Evolutionary conservation across 2,888 invertebrate species (phyloP).

Genomic region (Taphrorychus bicolor): DNA sequence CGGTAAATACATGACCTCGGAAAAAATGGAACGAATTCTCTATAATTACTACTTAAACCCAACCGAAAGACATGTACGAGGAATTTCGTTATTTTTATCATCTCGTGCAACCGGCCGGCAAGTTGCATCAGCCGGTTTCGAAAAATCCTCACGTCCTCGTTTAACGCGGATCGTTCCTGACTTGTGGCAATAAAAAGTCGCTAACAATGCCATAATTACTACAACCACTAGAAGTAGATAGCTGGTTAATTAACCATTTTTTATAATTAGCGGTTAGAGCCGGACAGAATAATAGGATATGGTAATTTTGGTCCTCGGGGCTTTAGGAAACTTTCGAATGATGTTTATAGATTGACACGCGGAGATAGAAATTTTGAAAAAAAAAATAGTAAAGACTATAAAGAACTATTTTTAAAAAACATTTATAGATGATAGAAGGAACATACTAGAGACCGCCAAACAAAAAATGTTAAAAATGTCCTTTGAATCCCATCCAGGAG

Average conservation of each 20-base stretch:
- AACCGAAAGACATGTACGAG: constrained; percentile 4
- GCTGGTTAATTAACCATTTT: constrained; percentile 10
- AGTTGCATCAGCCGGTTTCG: constrained; percentile 34
- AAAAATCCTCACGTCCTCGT: constrained; percentile 34
- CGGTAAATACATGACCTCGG: constrained; percentile 13
- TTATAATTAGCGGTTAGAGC: not conserved
- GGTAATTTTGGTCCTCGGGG: not conserved
- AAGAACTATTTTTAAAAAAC: too few relatives aligned
- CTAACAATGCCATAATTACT: constrained; percentile 24
- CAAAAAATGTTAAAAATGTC: too few relatives aligned
- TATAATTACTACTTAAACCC: constrained; percentile 16
- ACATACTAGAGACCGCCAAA: too few relatives aligned
- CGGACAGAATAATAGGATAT: constrained; percentile 1
- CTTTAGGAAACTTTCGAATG: not conserved
- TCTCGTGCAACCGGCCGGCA: constrained; percentile 27
- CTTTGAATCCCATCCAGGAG: too few relatives aligned
- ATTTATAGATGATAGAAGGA: too few relatives aligned
- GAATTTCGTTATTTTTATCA: constrained; percentile 34
- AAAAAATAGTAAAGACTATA: not conserved
- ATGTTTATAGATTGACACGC: not conserved
- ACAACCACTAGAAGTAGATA: constrained; percentile 11
- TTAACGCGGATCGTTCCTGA: constrained; percentile 11
- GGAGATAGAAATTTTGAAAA: not conserved
- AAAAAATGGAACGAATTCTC: constrained; percentile 25
- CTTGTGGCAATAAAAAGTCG: constrained; percentile 13